A percentile compares a stretch with the other conserved stretches of the same genome.
Evolutionary conservation across 2,888 invertebrate genomes (phyloP).

Genomic region (Teleiodes luculella): DNA sequence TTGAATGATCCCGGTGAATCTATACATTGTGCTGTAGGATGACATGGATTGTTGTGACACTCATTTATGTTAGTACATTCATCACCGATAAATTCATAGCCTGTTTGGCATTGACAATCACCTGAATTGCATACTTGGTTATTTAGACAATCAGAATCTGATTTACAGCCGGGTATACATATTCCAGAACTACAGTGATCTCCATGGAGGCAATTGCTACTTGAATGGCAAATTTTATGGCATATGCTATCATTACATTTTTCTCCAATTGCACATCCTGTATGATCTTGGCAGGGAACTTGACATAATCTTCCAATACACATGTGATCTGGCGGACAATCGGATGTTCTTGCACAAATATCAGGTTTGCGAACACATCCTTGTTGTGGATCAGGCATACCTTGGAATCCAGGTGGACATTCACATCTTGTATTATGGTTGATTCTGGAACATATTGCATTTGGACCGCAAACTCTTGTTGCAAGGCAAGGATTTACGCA

Average conservation of each 20-base stretch:
- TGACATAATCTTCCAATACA: slow-evolving; percentile 89
- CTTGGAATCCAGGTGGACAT: slow-evolving; percentile 91
- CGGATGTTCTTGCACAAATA: slow-evolving; percentile 81
- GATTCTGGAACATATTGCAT: slow-evolving; percentile 87
- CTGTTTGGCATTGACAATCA: slow-evolving; percentile 87
- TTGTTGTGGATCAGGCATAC: slow-evolving; percentile 91
- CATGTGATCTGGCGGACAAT: slow-evolving; percentile 87
- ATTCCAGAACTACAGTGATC: slow-evolving; percentile 91
- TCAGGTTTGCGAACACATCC: slow-evolving; percentile 91
- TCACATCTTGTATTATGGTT: slow-evolving; percentile 87
- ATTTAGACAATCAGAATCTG: slow-evolving; percentile 87
- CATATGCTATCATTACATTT: slow-evolving; percentile 88
- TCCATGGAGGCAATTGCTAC: slow-evolving; percentile 93
- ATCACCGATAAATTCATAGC: slow-evolving; percentile 84
- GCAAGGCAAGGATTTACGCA: slow-evolving; percentile 90
- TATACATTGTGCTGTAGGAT: slow-evolving; percentile 86
- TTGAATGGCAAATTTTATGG: slow-evolving; percentile 91
- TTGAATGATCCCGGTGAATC: slow-evolving; percentile 89
- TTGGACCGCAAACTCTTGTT: slow-evolving; percentile 89
- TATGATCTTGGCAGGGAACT: slow-evolving; percentile 85
- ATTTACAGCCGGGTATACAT: slow-evolving; percentile 90
- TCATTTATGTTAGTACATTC: slow-evolving; percentile 92
- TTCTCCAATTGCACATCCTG: slow-evolving; percentile 90
- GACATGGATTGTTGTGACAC: slow-evolving; percentile 88
- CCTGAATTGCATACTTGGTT: slow-evolving; percentile 87